These are phyloP conservation scores for Neosalanx taihuensis DNA, from an alignment of 2,797 vertebrate species.

Conservation along the genomic window DNA sequence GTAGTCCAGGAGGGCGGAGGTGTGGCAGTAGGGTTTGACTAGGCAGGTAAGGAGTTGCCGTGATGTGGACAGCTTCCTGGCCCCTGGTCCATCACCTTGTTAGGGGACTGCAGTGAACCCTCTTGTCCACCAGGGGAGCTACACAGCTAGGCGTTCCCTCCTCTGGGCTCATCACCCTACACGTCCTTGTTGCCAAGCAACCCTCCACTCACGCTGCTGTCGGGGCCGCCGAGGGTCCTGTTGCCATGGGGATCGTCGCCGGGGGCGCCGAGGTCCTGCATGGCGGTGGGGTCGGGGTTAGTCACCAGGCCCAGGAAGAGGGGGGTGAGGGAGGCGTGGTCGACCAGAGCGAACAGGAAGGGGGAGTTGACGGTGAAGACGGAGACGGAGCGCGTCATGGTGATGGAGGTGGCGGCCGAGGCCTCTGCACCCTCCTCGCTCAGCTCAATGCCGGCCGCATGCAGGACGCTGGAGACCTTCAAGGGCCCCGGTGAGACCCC, in stretches of 20 bases:
- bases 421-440: constrained; percentile 86
- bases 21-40: not conserved
- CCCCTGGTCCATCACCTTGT: constrained; percentile 23
- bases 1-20: too few relatives aligned
- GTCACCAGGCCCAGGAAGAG: constrained; percentile 84
- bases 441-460: constrained; percentile 82
- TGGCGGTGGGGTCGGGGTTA: constrained; percentile 76
- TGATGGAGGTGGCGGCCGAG: constrained; percentile 73
- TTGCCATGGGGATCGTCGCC: constrained; percentile 41
- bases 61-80: constrained; percentile 11
- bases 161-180: constrained; percentile 31
- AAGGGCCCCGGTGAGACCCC: constrained; percentile 76
- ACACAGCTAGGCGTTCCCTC: constrained; percentile 34
- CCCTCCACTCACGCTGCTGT: not conserved
- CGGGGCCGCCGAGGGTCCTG: not conserved
- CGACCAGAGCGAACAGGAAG: constrained; percentile 82
- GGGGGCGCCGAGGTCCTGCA: constrained; percentile 30
- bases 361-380: constrained; percentile 82
- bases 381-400: constrained; percentile 77
- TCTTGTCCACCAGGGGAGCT: constrained; percentile 32
- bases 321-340: constrained; percentile 76
- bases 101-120: constrained; percentile 27
- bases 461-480: constrained; percentile 78
- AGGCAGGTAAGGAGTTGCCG: constrained; percentile 18
- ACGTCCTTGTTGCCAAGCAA: not conserved